A percentile compares a stretch with the other conserved stretches of the same genome.
Conservation (phyloP, 2,113 vertebrate genomes). For the Picathartes gymnocephalus region DNA sequence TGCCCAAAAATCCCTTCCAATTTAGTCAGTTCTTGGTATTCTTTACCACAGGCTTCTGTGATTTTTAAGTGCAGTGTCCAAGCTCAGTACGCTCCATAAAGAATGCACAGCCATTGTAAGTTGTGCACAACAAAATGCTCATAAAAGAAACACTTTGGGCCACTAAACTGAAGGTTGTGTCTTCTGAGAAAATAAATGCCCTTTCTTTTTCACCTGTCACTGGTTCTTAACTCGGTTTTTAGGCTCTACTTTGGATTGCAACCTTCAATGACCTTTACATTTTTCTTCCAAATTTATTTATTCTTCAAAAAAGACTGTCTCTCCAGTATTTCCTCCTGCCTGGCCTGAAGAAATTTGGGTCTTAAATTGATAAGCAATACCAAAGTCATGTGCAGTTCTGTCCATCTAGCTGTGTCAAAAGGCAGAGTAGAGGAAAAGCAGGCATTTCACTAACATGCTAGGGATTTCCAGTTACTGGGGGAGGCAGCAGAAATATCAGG, state of each 20-base stretch:
- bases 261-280: background rate
- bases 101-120: rapidly evolving
- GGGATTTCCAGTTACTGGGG: background rate
- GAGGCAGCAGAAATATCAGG: background rate
- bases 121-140: background rate
- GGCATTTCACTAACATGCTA: background rate
- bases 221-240: background rate
- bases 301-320: background rate
- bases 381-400: background rate
- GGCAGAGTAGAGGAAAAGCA: background rate
- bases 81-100: background rate
- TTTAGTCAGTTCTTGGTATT: background rate
- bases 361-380: background rate
- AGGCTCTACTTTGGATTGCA: background rate
- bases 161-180: background rate
- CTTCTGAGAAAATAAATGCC: background rate
- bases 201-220: background rate
- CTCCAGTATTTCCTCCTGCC: background rate
- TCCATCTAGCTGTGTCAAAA: background rate
- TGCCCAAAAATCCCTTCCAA: background rate
- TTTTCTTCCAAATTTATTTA: background rate
- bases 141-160: background rate
- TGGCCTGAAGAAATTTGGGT: background rate
- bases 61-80: background rate
- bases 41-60: background rate